Percentiles rank a stretch among this genome's conserved stretches.
Conservation (phyloP, 2,888 invertebrate genomes). For the Lepas anatifera region DNA sequence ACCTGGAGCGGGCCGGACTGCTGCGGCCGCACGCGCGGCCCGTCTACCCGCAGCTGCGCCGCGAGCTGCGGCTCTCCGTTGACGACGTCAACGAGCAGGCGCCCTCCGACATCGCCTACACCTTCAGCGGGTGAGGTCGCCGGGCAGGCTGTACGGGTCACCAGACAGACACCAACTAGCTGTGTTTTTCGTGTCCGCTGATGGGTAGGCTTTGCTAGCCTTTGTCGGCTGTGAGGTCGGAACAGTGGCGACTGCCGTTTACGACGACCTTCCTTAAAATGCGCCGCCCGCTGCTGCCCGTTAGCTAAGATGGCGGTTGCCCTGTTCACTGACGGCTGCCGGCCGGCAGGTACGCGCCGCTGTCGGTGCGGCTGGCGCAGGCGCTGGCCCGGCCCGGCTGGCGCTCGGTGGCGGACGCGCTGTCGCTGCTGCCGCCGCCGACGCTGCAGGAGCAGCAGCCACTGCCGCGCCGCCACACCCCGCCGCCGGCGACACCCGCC, state of each 20-base stretch:
- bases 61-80: slow-evolving; percentile 51
- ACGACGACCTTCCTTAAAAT: no score
- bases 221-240: no score
- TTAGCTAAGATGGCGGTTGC: no score
- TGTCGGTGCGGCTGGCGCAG: slow-evolving; percentile 75
- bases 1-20: slow-evolving; percentile 76
- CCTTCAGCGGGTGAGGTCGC: slow-evolving; percentile 54
- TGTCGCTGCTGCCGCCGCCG: slow-evolving; percentile 69
- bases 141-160: no score
- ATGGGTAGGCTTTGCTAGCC: no score
- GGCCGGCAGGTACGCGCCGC: slow-evolving; percentile 58
- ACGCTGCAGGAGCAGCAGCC: slow-evolving; percentile 38
- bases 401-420: slow-evolving; percentile 63
- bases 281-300: no score
- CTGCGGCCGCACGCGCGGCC: slow-evolving; percentile 52
- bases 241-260: no score
- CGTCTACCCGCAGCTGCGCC: slow-evolving; percentile 34
- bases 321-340: no score
- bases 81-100: slow-evolving; percentile 74
- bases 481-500: background rate
- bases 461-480: slow-evolving; percentile 17
- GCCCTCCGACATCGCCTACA: slow-evolving; percentile 77
- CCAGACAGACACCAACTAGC: no score
- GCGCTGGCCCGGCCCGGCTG: slow-evolving; percentile 46
- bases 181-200: no score